Evolutionary conservation across 2,113 vertebrate genomes (phyloP), one percentile per base, ranked within the genome.

Genomic region (Hydrochoerus hydrochaeris): DNA sequence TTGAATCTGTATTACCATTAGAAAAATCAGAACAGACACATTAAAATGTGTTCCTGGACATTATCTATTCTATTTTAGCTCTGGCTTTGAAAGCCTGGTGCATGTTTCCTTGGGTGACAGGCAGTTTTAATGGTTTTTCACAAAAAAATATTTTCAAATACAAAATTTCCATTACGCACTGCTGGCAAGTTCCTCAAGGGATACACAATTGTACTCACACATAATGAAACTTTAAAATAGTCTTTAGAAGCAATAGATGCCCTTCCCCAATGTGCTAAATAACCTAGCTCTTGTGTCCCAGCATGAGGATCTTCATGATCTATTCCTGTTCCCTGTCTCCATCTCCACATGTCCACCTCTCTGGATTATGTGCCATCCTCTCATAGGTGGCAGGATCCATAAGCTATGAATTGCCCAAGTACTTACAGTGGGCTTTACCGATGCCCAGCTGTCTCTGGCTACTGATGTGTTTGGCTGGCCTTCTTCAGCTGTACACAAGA

Each of bases 71-170:
- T 95, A 83, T 67, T 92, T 91, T 28, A 95, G 60, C n/a, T 90
- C 24, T 87, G 80, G 17, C 80, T 95, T 95, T 94, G 91, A 94
- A 97, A 97, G 88, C 46, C 60, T 71, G 78, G 54, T 57, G 69
- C 81, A 93, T 73, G 4, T 71, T 97, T 94, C 54, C 16, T 73
- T 94, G 46, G 24, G 80, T 86, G 9, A 90, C 1, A 94, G 96
- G 83, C 35, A 85, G 89, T 16, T 91, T 94, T 41, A 96, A 95
- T 58, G 52, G 85, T 67, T 54, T 96, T 95, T 96, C 54, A 90
- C 10, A 82, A 46, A 92, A 69, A 86, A 82, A 60, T 65, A 49
- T 77, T 77, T 58, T 32, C 26, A 85, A 93, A 63, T 71, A 88
- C 24, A 60, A 90, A 94, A 84, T 84, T 49, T 97, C 52, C 65